phyloP scores from a whole-genome alignment of 2,113 vertebrate species.

The Aptenodytes patagonicus region DNA sequence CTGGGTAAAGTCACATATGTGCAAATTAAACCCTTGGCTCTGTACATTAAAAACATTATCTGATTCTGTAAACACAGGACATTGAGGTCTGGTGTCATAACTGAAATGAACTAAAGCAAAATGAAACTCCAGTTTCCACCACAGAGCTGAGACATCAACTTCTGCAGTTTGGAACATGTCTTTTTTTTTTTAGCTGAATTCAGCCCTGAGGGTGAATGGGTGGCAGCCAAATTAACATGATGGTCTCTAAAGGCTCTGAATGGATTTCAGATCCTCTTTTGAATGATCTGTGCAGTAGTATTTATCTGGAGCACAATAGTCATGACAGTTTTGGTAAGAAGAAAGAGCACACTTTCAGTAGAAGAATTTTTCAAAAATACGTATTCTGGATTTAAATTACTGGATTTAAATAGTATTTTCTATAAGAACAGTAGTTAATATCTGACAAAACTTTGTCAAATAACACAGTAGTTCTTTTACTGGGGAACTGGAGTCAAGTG shows the following conservation, averaged over 20 bases:
- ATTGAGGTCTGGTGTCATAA: background rate
- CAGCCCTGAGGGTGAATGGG: background rate
- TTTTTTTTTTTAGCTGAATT: background rate
- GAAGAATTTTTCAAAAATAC: background rate
- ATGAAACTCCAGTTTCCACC: background rate
- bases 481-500: background rate
- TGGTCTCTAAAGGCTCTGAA: background rate
- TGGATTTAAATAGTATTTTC: background rate
- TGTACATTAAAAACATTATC: background rate
- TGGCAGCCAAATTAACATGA: background rate
- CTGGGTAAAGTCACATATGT: background rate
- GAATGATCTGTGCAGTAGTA: background rate
- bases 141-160: background rate
- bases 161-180: background rate
- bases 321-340: background rate
- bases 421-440: background rate
- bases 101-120: background rate
- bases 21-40: background rate
- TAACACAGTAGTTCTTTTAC: background rate
- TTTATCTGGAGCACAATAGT: background rate
- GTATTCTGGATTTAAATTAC: background rate
- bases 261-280: background rate
- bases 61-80: background rate
- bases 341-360: background rate
- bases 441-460: background rate